phyloP scores from a whole-genome alignment of 2,888 invertebrate species.

The Horisme vitalbata region DNA sequence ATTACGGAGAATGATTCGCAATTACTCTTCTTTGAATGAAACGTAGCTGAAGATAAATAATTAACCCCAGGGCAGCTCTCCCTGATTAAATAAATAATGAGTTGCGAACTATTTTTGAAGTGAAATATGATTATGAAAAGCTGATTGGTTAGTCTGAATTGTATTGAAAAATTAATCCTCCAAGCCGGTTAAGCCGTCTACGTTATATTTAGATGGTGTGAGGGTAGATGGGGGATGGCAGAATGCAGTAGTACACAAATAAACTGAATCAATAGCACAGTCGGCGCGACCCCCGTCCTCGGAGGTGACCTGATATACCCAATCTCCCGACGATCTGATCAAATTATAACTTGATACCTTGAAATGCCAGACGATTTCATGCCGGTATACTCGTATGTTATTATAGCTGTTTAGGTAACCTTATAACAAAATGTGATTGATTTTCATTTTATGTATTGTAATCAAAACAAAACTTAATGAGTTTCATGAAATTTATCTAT shows the following conservation, averaged over 20 bases:
- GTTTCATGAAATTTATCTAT: no score
- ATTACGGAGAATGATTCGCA: slow-evolving; percentile 70
- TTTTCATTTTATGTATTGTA: no score
- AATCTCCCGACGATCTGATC: slow-evolving; percentile 24
- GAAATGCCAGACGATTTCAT: slow-evolving; percentile 6
- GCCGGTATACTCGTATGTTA: no score
- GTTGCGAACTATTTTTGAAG: slow-evolving; percentile 12
- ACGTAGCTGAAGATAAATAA: slow-evolving; percentile 49
- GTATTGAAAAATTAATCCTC: slow-evolving; percentile 23
- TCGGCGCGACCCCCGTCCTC: slow-evolving; percentile 36
- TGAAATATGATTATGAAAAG: slow-evolving; percentile 11
- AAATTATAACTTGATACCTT: slow-evolving; percentile 19
- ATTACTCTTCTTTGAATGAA: slow-evolving; percentile 55
- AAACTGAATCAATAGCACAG: slow-evolving; percentile 64
- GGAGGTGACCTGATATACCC: slow-evolving; percentile 37
- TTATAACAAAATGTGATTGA: no score
- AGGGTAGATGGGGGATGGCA: slow-evolving; percentile 37
- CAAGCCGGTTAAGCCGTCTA: slow-evolving; percentile 26
- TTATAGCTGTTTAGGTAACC: no score
- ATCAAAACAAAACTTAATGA: no score
- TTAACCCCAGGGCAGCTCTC: slow-evolving; percentile 25
- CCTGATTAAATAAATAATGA: slow-evolving; percentile 20
- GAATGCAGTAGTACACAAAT: slow-evolving; percentile 62
- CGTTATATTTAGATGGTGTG: slow-evolving; percentile 46
- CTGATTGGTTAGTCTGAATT: slow-evolving; percentile 13